Evolutionary conservation across 37 sponge, comb jelly and placozoan genomes (phyloP).

Genomic region (Chondrilla cf. caribensis): DNA sequence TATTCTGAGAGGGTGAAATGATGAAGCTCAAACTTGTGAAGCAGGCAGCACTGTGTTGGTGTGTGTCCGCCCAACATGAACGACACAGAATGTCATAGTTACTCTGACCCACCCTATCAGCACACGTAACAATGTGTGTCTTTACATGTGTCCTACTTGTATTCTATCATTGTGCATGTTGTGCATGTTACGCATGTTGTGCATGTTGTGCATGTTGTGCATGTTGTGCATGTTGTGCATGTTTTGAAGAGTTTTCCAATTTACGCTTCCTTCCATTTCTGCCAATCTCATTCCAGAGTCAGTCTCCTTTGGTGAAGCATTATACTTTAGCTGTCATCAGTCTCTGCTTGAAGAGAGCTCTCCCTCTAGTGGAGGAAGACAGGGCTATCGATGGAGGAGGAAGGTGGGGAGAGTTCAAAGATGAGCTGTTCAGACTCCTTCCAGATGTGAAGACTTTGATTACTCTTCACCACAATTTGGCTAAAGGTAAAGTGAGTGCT

Average conservation of each 20-base stretch:
- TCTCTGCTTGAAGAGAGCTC: slow-evolving; percentile 44
- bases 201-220: too few species aligned
- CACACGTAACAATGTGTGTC: too few species aligned
- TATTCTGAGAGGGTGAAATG: neutral
- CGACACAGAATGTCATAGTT: slow-evolving; percentile 50
- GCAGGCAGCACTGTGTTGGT: slow-evolving; percentile 2
- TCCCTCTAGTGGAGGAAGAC: slow-evolving; percentile 11
- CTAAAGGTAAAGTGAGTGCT: neutral
- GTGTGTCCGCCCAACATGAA: slow-evolving; percentile 8
- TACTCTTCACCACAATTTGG: slow-evolving; percentile 39
- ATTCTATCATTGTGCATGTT: too few species aligned
- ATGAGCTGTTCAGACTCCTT: slow-evolving; percentile 46
- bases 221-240: too few species aligned
- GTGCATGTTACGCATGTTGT: too few species aligned
- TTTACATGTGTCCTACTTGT: too few species aligned
- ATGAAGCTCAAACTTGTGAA: neutral
- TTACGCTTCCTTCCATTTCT: too few species aligned
- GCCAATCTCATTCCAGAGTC: slow-evolving; percentile 24
- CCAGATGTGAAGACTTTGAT: slow-evolving; percentile 72
- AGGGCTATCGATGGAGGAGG: neutral
- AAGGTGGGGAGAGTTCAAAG: neutral
- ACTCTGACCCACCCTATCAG: slow-evolving; percentile 47
- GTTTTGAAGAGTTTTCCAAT: too few species aligned
- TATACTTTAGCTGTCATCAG: slow-evolving; percentile 30
- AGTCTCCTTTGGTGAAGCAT: slow-evolving; percentile 39